These are phyloP conservation scores for Pharmacophagus antenor DNA, from an alignment of 2,888 invertebrate genomes.

Conservation along the genomic window DNA sequence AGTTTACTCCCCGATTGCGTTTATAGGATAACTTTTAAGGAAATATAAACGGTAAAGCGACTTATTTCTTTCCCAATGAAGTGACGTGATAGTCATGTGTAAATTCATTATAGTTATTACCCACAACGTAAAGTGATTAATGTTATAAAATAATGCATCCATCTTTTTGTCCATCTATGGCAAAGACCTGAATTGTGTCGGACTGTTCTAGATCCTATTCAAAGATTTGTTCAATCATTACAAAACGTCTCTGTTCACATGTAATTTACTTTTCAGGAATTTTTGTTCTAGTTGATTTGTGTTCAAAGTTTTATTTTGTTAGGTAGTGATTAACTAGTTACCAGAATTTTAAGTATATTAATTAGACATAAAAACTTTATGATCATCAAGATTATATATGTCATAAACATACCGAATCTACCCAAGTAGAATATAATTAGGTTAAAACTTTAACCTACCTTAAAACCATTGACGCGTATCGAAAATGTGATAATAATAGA, in stretches of 20 bases:
- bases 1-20: background rate
- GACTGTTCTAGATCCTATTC: too few species aligned
- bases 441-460: background rate
- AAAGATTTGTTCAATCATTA: too few species aligned
- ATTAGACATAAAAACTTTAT: background rate
- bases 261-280: too few species aligned
- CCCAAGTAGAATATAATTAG: slow-evolving; percentile 3
- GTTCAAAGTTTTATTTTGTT: background rate
- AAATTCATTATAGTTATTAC: background rate
- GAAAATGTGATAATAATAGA: slow-evolving; percentile 17
- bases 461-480: slow-evolving; percentile 2
- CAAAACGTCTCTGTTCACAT: too few species aligned
- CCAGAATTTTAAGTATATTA: background rate
- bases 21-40: background rate
- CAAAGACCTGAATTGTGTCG: too few species aligned
- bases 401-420: background rate
- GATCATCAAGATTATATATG: background rate
- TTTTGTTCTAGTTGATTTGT: too few species aligned
- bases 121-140: background rate
- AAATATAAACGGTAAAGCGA: background rate
- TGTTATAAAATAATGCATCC: background rate
- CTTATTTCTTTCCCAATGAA: background rate
- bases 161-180: too few species aligned
- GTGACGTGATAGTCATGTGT: background rate
- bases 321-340: background rate